A percentile compares a stretch with the other conserved stretches of the same genome.
These are phyloP conservation scores for Adelosebastes latens DNA, from an alignment of 2,797 vertebrate genomes.

Conservation along the genomic window DNA sequence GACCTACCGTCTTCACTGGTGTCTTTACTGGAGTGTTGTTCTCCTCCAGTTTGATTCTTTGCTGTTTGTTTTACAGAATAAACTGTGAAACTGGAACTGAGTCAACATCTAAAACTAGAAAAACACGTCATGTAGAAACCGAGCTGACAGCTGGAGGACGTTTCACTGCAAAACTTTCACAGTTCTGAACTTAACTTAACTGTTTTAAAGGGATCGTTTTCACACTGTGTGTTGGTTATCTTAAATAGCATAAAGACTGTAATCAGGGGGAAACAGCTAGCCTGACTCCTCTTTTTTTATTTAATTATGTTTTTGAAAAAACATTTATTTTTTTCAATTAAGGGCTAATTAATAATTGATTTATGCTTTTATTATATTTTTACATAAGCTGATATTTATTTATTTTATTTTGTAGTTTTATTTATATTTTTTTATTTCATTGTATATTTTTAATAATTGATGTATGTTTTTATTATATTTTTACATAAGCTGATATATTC, in stretches of 20 bases:
- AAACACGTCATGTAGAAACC: background rate
- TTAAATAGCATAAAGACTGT: too few species aligned
- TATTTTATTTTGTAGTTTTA: background rate
- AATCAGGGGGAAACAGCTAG: too few species aligned
- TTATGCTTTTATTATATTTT: too few species aligned
- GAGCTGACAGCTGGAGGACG: background rate
- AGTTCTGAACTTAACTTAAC: too few species aligned
- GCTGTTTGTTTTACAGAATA: conserved; percentile 35
- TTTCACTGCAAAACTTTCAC: background rate
- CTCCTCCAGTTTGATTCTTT: background rate
- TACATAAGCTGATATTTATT: background rate
- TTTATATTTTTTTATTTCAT: background rate
- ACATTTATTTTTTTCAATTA: too few species aligned
- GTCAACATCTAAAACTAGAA: conserved; percentile 23
- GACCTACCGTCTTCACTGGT: background rate
- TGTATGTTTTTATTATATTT: background rate
- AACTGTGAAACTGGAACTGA: conserved; percentile 1
- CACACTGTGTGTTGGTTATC: too few species aligned
- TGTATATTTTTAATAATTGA: background rate
- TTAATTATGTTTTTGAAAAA: too few species aligned
- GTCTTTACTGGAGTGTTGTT: background rate
- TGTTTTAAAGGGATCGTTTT: too few species aligned
- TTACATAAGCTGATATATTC: background rate
- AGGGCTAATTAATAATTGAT: too few species aligned
- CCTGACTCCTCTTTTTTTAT: too few species aligned